Conservation (phyloP, 2,113 vertebrate genomes). For the Phocoena phocoena region DNA sequence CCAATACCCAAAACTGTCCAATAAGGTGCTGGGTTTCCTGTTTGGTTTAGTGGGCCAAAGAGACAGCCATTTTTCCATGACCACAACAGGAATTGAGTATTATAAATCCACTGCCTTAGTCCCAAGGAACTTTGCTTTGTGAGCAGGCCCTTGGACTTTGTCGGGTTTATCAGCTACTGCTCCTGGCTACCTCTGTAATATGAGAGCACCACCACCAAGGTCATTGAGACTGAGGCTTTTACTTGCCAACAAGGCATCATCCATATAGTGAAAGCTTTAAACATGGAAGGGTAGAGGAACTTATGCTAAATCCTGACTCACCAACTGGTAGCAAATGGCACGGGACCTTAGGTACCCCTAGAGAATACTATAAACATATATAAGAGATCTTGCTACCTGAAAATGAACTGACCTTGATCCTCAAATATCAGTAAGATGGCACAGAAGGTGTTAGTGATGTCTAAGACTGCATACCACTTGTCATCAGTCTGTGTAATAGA, state of each 20-base stretch:
- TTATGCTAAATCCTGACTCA: not conserved
- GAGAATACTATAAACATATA: not conserved
- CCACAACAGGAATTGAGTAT: not conserved
- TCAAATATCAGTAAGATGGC: not conserved
- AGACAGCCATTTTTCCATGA: not conserved
- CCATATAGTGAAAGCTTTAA: not conserved
- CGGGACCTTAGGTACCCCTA: not conserved
- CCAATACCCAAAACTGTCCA: not conserved
- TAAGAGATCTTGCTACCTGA: not conserved
- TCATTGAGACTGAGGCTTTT: not conserved
- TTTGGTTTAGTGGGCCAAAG: not conserved
- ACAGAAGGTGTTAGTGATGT: not conserved
- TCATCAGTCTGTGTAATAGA: not conserved
- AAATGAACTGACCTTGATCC: not conserved
- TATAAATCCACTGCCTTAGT: not conserved
- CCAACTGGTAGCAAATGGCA: slow-evolving; percentile 4
- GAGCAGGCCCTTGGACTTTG: not conserved
- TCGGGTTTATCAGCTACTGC: not conserved
- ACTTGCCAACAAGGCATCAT: not conserved
- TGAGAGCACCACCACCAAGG: not conserved
- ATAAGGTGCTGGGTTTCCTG: not conserved
- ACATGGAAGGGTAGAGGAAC: not conserved
- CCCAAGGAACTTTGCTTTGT: slow-evolving; percentile 11
- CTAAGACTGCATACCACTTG: not conserved
- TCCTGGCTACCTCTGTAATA: not conserved